Base-by-base conservation (phyloP, 2,888 invertebrate species). In the Caradrina kadenii region DNA sequence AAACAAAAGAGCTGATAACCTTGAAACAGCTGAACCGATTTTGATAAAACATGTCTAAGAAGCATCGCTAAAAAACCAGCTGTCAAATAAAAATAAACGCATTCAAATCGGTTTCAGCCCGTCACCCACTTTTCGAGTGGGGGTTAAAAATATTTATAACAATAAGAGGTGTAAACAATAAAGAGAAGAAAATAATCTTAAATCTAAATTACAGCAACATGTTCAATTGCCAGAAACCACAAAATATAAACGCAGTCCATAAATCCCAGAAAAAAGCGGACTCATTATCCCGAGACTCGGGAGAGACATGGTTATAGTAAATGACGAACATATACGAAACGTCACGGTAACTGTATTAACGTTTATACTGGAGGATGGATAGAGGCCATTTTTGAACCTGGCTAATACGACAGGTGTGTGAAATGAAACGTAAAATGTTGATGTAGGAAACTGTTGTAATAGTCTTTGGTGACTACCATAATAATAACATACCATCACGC, bases 371-470 rank as follows among this genome's bases (percentile, higher is more conserved):
- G 49, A 71, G 60, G 71, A 79, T 75, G 56, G 64, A 79, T 79
- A 10, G 61, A 35, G 26, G 63, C 61, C n/a, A 75, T 78, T 75
- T 70, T 78, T 67, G 54, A 48, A 48, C 55, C 31, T 8, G 17
- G 35, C 19, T 70, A 45, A 64, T 53, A 63, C 52, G 52, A 64
- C 63, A 62, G 79, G 61, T 77, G 63, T 50, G 52, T 58, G 63
- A 67, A 79, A 79, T 75, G 50, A 70, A 74, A 63, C 31, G 52
- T 65, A 61, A 67, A 74, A 45, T 66, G 42, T 50, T 48, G 61
- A 74, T 63, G 74, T 61, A 21, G 4, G 54, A 73, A 65, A 31
- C 35, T 39, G 1, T 31, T 22, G 26, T 26, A 3, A 26, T 26
- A 26, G 8, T 5, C 0, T 61, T 22, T 66, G 22, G 13, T 26